Evolutionary conservation across 2,888 invertebrate species (phyloP), one percentile per base, ranked within the genome.

Genomic region (Choristoneura rosaceana): DNA sequence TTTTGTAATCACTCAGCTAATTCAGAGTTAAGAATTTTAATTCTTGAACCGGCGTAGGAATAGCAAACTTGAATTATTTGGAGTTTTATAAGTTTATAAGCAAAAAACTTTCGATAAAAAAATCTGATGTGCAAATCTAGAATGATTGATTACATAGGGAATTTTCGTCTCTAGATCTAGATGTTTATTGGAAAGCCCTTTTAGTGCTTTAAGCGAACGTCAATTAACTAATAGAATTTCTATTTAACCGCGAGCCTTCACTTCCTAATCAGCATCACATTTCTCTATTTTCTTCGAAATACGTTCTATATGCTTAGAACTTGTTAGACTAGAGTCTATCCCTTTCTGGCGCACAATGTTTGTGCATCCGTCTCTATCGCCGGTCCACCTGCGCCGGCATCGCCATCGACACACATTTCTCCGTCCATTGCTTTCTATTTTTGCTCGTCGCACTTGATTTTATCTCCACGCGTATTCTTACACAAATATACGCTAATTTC

Each of bases 371-470:
- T 79, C 84, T 78, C 80, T 79, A 76, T 86, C 85, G 83, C 82
- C 78, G 84, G 85, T 87, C 84, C 91, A 92, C 92, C 92, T 92
- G 93, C 83, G 88, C 81, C 82, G 75, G 82, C 83, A 85, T 82
- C 86, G 87, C 88, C 93, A 93, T 55, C 90, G 92, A 89, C 93
- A 93, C 90, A 93, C 91, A 93, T 92, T 87, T 87, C 89, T 90
- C 89, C 88, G 89, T 86, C 86, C 89, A 87, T 83, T 92, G 92
- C 94, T 94, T 94, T 94, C 93, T 94, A 93, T 92, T 93, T 92
- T 92, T 86, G 91, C 91, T 83, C 87, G 85, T 87, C 85, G 84
- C 86, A 87, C 88, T 87, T 82, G 81, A 86, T 87, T 85, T 68
- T 84, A 83, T 85, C 82, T 83, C 80, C 78, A 81, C 82, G 76